Base-by-base conservation (phyloP, 35 echinoderm and acorn worm species). In the Anneissia japonica region DNA sequence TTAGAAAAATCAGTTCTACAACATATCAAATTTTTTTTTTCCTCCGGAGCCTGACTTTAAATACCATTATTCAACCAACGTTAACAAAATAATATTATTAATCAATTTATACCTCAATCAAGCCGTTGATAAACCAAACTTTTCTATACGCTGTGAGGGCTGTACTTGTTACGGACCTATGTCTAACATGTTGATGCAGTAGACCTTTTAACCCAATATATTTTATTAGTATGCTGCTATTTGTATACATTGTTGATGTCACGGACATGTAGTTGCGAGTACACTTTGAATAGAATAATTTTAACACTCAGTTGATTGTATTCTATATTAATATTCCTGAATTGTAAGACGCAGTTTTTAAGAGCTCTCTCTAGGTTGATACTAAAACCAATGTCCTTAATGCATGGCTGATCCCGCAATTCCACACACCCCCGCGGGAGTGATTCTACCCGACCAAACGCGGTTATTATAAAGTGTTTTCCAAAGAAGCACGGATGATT, bases 311-410 rank as follows among this genome's bases (percentile, higher is more conserved):
- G 51, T 19, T 64, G 51, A 64, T 64, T 64, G 51, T 64, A 23
- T 64, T 64, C 7, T 64, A 64, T 64, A 64, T 64, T 64, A 64
- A 64, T 64, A 64, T 64, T 64, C 51, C 21, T 64, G 51, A 64
- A 23, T 64, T 64, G 10, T 9, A 64, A 64, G 51, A 64, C 19
- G 51, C 19, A 64, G 51, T 12, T 64, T 64, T 64, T 64, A 64
- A 64, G 51, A 64, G 51, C 51, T 64, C 51, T 64, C 51, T 64
- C 51, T 64, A 26, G 51, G 51, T 64, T 64, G 51, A 19, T 64
- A 64, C 51, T 64, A 64, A 64, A 64, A 64, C 51, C 51, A 64
- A 64, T 64, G 51, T 64, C 51, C 51, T 64, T 64, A 64, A 64
- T 64, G 51, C 51, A 64, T 64, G 51, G 26, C 51, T 64, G 21